Conservation (phyloP, 2,888 invertebrate species). For the Malthinus flaveolus region DNA sequence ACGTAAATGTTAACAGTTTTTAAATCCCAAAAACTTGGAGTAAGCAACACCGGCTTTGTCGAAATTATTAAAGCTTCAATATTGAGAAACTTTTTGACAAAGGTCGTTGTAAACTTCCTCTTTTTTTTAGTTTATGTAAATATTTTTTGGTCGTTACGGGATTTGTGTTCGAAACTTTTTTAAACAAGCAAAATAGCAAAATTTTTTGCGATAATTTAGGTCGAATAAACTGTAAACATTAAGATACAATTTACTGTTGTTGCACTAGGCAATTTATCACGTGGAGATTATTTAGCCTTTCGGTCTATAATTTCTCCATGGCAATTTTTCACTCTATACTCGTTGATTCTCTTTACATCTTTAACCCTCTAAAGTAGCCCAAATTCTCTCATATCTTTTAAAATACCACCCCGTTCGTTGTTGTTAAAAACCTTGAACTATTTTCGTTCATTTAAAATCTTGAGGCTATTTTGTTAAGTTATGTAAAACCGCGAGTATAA, state of each 20-base stretch:
- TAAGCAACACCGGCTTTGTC: no score
- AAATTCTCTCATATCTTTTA: constrained; percentile 3
- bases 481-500: constrained; percentile 3
- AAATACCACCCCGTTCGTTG: constrained; percentile 6
- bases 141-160: no score
- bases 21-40: no score
- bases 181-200: no score
- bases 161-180: no score
- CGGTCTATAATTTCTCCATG: constrained; percentile 1
- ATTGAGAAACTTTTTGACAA: no score
- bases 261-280: constrained; percentile 4
- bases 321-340: constrained; percentile 4
- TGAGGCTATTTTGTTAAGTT: constrained; percentile 1
- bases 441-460: neutral
- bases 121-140: no score
- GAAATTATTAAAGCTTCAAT: no score
- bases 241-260: constrained; percentile 2
- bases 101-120: no score
- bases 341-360: constrained; percentile 3
- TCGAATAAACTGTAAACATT: neutral
- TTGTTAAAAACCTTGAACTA: constrained; percentile 4
- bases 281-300: constrained; percentile 5
- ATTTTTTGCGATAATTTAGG: neutral
- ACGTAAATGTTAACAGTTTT: no score
- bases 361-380: neutral